Evolutionary conservation across 2,797 vertebrate species (phyloP).

Genomic region (Urophycis tenuis): DNA sequence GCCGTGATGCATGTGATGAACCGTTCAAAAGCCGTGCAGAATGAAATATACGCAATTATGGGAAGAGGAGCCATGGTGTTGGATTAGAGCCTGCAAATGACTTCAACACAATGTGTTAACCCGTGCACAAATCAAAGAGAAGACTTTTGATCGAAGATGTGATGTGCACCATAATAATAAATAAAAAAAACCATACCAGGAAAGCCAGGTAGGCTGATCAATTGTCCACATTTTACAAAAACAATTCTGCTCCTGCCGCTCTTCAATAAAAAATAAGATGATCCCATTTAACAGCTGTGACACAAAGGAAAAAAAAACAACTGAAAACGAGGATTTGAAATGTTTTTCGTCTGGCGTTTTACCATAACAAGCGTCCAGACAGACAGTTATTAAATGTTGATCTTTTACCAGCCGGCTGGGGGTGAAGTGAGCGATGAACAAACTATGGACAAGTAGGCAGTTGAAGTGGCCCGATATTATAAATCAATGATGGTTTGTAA

Average conservation of each 20-base stretch:
- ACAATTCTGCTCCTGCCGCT: not conserved
- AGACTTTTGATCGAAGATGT: not conserved
- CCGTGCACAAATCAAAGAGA: not conserved
- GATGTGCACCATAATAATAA: not conserved
- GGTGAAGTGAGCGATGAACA: slow-evolving; percentile 43
- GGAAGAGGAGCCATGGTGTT: not conserved
- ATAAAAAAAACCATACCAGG: not conserved
- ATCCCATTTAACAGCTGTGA: not conserved
- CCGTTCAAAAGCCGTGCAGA: not conserved
- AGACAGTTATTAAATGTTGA: slow-evolving; percentile 30
- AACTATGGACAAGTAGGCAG: slow-evolving; percentile 45
- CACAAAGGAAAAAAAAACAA: not conserved
- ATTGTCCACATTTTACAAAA: not conserved
- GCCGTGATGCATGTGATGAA: not conserved
- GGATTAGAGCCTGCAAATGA: not conserved
- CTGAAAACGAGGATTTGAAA: not conserved
- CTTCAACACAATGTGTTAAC: not conserved
- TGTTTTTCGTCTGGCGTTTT: not conserved
- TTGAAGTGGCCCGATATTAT: slow-evolving; percentile 79
- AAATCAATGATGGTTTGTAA: slow-evolving; percentile 82
- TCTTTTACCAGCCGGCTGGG: slow-evolving; percentile 39
- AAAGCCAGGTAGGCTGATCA: not conserved
- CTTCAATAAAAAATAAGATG: not conserved
- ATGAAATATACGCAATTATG: not conserved
- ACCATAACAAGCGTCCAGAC: slow-evolving; percentile 7